phyloP scores from a whole-genome alignment of 2,113 vertebrate genomes.

The Ivindomyrus marchei region DNA sequence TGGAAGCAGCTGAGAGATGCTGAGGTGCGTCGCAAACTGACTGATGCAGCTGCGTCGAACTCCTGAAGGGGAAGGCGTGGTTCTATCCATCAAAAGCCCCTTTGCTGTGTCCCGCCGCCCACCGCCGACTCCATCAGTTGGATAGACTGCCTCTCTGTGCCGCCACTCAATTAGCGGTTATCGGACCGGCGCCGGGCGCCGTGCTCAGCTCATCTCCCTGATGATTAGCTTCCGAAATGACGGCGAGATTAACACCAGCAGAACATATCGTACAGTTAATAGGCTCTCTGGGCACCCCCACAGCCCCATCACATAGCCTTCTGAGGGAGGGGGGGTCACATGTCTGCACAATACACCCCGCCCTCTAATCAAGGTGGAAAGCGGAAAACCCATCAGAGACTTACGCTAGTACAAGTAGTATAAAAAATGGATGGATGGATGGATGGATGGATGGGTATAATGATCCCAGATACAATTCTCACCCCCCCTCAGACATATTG shows the following conservation, averaged over 20 bases:
- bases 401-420: not conserved
- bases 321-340: not conserved
- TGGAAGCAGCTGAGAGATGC: not conserved
- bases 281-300: not conserved
- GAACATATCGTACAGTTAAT: not conserved
- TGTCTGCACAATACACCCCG: not conserved
- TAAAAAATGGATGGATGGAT: not conserved
- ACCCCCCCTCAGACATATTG: not conserved
- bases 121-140: not conserved
- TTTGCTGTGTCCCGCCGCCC: too few relatives aligned
- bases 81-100: not conserved
- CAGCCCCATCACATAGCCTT: not conserved
- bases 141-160: not conserved
- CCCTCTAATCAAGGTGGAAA: not conserved
- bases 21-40: not conserved
- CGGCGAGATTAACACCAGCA: not conserved
- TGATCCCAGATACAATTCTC: not conserved
- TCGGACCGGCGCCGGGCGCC: not conserved
- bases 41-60: not conserved
- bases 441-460: not conserved
- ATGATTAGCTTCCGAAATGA: conserved; percentile 14
- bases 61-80: not conserved
- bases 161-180: not conserved
- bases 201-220: not conserved
- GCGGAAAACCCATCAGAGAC: not conserved